Evolutionary conservation across 2,888 invertebrate species (phyloP).

Genomic region (Drosophila testacea): DNA sequence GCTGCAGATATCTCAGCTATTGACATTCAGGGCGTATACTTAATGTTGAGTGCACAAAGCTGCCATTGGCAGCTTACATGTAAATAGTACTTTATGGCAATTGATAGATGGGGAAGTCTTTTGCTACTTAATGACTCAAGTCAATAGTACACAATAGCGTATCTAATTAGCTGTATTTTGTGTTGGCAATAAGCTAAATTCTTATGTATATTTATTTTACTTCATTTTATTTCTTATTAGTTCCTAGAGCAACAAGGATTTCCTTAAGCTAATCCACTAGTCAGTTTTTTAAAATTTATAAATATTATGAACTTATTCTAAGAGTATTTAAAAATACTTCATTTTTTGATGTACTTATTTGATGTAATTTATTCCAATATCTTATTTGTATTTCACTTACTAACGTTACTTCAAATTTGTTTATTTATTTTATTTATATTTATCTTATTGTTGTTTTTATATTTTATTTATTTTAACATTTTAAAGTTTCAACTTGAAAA

Average conservation of each 20-base stretch:
- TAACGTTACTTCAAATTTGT: background rate
- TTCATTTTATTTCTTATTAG: too few species aligned
- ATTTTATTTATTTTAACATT: too few species aligned
- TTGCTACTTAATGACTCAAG: constrained; percentile 9
- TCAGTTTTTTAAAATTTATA: too few species aligned
- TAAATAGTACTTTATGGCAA: constrained; percentile 3
- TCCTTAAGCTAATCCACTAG: too few species aligned
- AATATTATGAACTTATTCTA: too few species aligned
- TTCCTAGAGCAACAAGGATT: too few species aligned
- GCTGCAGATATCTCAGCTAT: constrained; percentile 37
- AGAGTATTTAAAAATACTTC: too few species aligned
- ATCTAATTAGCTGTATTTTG: background rate
- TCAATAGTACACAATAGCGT: background rate
- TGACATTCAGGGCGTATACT: constrained; percentile 58
- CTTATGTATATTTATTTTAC: too few species aligned
- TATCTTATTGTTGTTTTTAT: background rate
- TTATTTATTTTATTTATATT: background rate
- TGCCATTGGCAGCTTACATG: constrained; percentile 43
- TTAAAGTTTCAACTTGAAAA: too few species aligned
- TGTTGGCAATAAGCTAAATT: background rate
- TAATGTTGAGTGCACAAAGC: constrained; percentile 41
- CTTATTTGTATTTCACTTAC: too few species aligned
- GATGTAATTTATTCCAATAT: too few species aligned
- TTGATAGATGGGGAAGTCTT: constrained; percentile 3
- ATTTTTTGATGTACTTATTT: too few species aligned